Evolutionary conservation across 2,888 invertebrate genomes (phyloP), one percentile per base, ranked within the genome.

Genomic region (Cantharis flavilabris): DNA sequence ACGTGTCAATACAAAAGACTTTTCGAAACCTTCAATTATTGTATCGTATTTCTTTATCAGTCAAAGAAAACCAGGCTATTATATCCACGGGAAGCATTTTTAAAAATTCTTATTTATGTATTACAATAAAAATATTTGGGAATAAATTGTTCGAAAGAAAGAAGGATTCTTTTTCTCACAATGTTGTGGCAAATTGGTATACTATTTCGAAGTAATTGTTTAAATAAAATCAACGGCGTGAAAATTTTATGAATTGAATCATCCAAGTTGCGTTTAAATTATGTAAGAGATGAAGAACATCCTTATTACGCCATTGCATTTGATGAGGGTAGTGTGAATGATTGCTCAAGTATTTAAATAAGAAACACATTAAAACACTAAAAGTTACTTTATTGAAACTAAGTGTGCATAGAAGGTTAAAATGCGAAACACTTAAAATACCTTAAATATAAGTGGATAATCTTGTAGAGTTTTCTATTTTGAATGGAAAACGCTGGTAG

Each of bases 31-130:
- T 26, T 67, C 18, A 67, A 23, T 67, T 67, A 67, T 67, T 67
- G 65, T 67, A 67, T 67, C 65, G 65, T 67, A 67, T 67, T 67
- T 67, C 65, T 67, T n/a, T 67, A 67, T 23, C 65, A 23, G 65
- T 13, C 9, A 20, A 67, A 49, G 49, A 49, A 67, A 67, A 67
- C 23, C 23, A 26, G 65, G 65, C 16, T 18, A 67, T 65, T 23
- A 67, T 67, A 65, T 18, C 23, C 65, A 67, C 65, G 23, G 26
- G 20, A 67, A 20, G 26, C 4, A 13, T 16, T 23, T 67, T 67
- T 18, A 7, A 18, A 65, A 67, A 49, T 49, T 33, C 4, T 33
- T 33, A 33, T 33, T 33, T 13, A 4, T 33, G 13, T 33, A 33
- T 33, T 33, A 33, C 33, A 33, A 33, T 49, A 49, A n/a, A 49